phyloP scores from a whole-genome alignment of 2,797 vertebrate species.

The Characodon lateralis region DNA sequence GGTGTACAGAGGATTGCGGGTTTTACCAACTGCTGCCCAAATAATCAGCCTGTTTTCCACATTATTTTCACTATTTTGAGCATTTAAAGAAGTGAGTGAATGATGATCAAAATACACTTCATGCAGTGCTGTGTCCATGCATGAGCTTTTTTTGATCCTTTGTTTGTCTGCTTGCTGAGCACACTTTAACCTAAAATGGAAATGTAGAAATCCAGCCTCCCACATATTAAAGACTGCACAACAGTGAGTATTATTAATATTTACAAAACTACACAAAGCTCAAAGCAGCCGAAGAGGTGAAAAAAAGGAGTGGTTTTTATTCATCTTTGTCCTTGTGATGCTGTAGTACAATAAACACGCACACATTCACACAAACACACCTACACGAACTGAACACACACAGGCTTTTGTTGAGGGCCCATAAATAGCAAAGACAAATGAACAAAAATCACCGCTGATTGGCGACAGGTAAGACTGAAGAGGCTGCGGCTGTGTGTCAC shows the following conservation, averaged over 20 bases:
- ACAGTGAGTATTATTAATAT: slow-evolving; percentile 40
- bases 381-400: slow-evolving; percentile 25
- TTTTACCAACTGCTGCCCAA: neutral
- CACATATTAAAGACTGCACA: slow-evolving; percentile 19
- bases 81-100: neutral
- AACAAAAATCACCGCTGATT: slow-evolving; percentile 66
- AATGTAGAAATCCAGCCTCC: slow-evolving; percentile 29
- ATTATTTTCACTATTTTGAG: neutral
- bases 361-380: slow-evolving; percentile 12
- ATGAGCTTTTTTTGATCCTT: slow-evolving; percentile 1
- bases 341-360: slow-evolving; percentile 35
- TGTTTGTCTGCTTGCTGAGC: slow-evolving; percentile 15
- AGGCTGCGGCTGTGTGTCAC: slow-evolving; percentile 53
- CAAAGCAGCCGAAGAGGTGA: slow-evolving; percentile 42
- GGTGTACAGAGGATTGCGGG: neutral
- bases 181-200: slow-evolving; percentile 32
- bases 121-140: neutral
- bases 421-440: slow-evolving; percentile 63
- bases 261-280: slow-evolving; percentile 37
- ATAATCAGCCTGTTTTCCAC: neutral
- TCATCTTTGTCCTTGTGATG: slow-evolving; percentile 55
- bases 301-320: slow-evolving; percentile 42
- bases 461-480: slow-evolving; percentile 70
- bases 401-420: slow-evolving; percentile 58
- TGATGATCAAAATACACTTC: neutral